Evolutionary conservation across 2,888 invertebrate genomes (phyloP).

Genomic region (Tetanocera ferruginea): DNA sequence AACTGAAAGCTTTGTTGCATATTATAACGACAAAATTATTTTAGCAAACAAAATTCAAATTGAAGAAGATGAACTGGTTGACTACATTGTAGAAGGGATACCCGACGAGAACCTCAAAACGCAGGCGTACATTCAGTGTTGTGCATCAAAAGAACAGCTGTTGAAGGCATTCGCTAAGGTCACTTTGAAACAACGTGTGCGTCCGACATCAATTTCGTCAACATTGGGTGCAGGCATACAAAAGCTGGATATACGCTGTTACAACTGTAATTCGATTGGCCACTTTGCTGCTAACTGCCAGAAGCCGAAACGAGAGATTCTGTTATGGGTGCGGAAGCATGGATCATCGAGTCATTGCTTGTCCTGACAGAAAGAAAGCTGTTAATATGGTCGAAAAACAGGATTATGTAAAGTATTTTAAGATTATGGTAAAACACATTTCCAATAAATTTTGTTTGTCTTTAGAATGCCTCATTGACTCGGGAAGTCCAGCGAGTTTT

Average conservation of each 20-base stretch:
- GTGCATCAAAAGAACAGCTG: slow-evolving; percentile 10
- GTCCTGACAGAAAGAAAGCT: neutral
- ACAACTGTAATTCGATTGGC: neutral
- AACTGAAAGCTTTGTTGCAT: neutral
- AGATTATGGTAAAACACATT: neutral
- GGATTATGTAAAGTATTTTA: neutral
- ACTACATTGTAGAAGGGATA: slow-evolving; percentile 23
- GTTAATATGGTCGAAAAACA: neutral
- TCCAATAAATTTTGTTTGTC: neutral
- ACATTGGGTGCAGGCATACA: no score
- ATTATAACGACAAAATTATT: slow-evolving; percentile 21
- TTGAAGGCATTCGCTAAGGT: slow-evolving; percentile 3
- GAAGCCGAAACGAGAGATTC: neutral
- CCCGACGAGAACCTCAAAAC: slow-evolving; percentile 30
- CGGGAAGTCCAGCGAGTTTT: neutral
- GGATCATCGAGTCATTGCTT: neutral
- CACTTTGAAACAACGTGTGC: neutral
- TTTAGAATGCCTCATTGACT: slow-evolving; percentile 25
- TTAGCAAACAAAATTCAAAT: slow-evolving; percentile 22
- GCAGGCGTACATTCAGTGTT: slow-evolving; percentile 32
- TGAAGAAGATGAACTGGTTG: slow-evolving; percentile 18
- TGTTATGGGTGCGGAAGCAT: neutral
- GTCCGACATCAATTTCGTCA: neutral
- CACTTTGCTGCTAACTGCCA: neutral
- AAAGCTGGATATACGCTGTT: neutral